A percentile compares a stretch with the other conserved stretches of the same genome.
These are phyloP conservation scores for Aromia moschata DNA, from an alignment of 2,888 invertebrate species.

Conservation along the genomic window DNA sequence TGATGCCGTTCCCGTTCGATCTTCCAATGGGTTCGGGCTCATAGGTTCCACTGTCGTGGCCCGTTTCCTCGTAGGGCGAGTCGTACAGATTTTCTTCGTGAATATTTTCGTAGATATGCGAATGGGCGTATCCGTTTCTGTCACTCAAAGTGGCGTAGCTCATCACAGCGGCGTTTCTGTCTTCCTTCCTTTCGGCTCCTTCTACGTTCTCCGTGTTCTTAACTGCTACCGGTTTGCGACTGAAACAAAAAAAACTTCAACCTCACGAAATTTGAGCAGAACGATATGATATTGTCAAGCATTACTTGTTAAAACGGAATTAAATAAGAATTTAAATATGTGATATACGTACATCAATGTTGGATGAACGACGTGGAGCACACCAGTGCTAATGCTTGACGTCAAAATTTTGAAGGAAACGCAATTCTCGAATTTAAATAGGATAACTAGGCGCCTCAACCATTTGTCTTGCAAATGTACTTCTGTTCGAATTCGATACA, in stretches of 20 bases:
- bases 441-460: too few species aligned
- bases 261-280: too few species aligned
- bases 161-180: slow-evolving; percentile 88
- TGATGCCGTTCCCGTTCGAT: slow-evolving; percentile 71
- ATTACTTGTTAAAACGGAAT: too few species aligned
- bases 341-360: too few species aligned
- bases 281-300: too few species aligned
- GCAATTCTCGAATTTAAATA: too few species aligned
- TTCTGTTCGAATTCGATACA: too few species aligned
- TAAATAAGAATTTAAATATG: too few species aligned
- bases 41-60: slow-evolving; percentile 68
- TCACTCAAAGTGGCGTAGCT: slow-evolving; percentile 87
- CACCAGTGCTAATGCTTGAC: too few species aligned
- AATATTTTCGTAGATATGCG: slow-evolving; percentile 67
- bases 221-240: slow-evolving; percentile 84
- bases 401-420: too few species aligned
- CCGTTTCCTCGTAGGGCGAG: slow-evolving; percentile 76
- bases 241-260: slow-evolving; percentile 62
- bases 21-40: slow-evolving; percentile 73
- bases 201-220: slow-evolving; percentile 90
- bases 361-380: too few species aligned
- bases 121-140: slow-evolving; percentile 63
- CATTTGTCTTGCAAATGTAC: too few species aligned
- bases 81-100: slow-evolving; percentile 79
- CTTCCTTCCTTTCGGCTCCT: slow-evolving; percentile 86